Base-by-base conservation (phyloP, 2,113 vertebrate species). In the Myodes glareolus region DNA sequence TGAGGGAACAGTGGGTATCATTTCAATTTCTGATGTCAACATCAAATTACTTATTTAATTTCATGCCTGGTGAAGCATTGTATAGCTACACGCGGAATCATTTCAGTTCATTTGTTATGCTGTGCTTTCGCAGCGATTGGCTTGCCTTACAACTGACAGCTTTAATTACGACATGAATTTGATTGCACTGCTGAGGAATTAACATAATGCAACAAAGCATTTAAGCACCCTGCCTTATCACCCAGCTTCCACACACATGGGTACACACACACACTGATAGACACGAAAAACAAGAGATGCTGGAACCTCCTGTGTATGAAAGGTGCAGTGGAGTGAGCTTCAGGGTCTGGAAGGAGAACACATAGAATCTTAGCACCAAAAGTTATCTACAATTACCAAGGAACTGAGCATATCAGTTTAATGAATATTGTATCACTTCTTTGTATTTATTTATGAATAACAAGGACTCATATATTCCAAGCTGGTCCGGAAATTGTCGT, bases 21-120 rank as follows among this genome's bases (percentile, higher is more conserved):
- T 99, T 99, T 99, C 99, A 99, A 99, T 99, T 99, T 99, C 99
- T 99, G 99, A 99, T 99, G 99, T 99, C 99, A 99, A 99, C 99
- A 99, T 99, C 99, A 99, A 99, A 99, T 99, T 99, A 99, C 99
- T 99, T 99, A 99, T 99, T 99, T 99, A 99, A 99, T 99, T 99
- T 99, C 99, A 99, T 99, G 99, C 99, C 99, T 99, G 99, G 99
- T 98, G 99, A 99, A 99, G 99, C 99, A 98, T 99, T 99, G 98
- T 99, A 99, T 99, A 99, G 99, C 99, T 99, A 99, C 99, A 99
- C 97, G 98, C 98, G 98, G 99, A 99, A 99, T 99, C 99, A 98
- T 99, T 99, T 99, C 99, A 99, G 99, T 99, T 99, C 99, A 99
- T 99, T 99, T 99, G 99, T 99, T 99, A 98, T 98, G 98, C 99